A percentile compares a stretch with the other conserved stretches of the same genome.
Conservation (phyloP, 2,113 vertebrate genomes). For the Elephas maximus region DNA sequence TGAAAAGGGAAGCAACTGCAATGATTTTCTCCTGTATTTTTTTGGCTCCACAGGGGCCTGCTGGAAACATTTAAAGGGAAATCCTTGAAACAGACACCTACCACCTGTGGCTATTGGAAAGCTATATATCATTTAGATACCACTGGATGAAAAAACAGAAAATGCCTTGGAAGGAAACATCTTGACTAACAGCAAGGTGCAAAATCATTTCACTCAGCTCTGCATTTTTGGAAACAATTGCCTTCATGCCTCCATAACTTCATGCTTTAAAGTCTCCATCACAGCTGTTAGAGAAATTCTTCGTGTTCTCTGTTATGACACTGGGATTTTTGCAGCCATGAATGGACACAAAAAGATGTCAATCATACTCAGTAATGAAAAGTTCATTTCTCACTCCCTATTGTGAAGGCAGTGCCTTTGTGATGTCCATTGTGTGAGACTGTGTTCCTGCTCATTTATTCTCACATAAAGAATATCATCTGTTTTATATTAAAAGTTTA, state of each 20-base stretch:
- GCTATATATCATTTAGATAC: slow-evolving; percentile 75
- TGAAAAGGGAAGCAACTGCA: background rate
- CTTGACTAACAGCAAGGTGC: slow-evolving; percentile 71
- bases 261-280: slow-evolving; percentile 66
- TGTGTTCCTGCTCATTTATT: slow-evolving; percentile 64
- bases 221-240: slow-evolving; percentile 65
- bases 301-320: slow-evolving; percentile 59
- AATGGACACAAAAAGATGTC: slow-evolving; percentile 83
- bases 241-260: slow-evolving; percentile 63
- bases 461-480: slow-evolving; percentile 59
- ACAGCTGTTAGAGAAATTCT: slow-evolving; percentile 58
- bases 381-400: slow-evolving; percentile 77
- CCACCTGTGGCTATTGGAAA: slow-evolving; percentile 76
- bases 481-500: slow-evolving; percentile 82
- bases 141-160: slow-evolving; percentile 32
- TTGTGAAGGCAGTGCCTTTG: slow-evolving; percentile 73
- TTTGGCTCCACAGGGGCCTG: slow-evolving; percentile 53
- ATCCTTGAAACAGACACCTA: slow-evolving; percentile 73
- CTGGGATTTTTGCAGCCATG: slow-evolving; percentile 63
- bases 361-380: slow-evolving; percentile 78
- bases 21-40: slow-evolving; percentile 35
- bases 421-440: slow-evolving; percentile 55
- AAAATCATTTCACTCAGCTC: slow-evolving; percentile 75
- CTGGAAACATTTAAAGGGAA: slow-evolving; percentile 79
- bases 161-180: slow-evolving; percentile 71